Evolutionary conservation across 2,797 vertebrate species (phyloP).

Genomic region (Brachymystax lenok): DNA sequence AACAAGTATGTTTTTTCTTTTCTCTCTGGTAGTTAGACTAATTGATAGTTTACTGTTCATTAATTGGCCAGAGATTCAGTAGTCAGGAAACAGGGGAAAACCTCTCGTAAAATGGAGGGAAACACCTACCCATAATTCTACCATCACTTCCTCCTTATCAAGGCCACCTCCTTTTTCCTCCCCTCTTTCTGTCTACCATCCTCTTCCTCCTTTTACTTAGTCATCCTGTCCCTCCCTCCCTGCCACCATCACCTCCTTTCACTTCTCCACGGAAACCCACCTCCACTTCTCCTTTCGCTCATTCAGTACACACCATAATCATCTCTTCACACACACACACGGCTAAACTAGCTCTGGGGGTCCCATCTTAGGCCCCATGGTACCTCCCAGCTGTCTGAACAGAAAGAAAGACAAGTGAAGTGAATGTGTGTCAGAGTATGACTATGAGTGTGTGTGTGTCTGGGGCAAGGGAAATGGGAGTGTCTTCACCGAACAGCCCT

Average conservation of each 20-base stretch:
- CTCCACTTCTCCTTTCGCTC: neutral
- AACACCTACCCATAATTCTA: no score
- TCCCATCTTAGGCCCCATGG: neutral
- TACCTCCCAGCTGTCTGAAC: neutral
- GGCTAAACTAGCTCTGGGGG: neutral
- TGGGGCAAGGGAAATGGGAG: conserved; percentile 30
- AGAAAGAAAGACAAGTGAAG: neutral
- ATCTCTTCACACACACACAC: neutral
- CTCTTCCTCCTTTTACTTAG: no score
- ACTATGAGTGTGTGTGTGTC: conserved; percentile 42
- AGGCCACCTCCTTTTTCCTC: no score
- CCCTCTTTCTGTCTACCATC: no score
- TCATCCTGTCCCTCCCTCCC: no score
- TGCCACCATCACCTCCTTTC: neutral
- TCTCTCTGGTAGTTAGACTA: no score
- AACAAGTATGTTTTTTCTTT: no score
- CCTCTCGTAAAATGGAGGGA: no score
- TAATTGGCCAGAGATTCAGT: no score
- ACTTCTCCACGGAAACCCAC: neutral
- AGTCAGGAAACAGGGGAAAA: no score
- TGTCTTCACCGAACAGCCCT: conserved; percentile 9
- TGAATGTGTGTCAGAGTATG: neutral
- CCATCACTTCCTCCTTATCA: no score
- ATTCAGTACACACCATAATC: neutral
- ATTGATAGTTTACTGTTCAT: no score